These are phyloP conservation scores for Staurois parvus DNA, from an alignment of 2,797 vertebrate genomes.

Conservation along the genomic window DNA sequence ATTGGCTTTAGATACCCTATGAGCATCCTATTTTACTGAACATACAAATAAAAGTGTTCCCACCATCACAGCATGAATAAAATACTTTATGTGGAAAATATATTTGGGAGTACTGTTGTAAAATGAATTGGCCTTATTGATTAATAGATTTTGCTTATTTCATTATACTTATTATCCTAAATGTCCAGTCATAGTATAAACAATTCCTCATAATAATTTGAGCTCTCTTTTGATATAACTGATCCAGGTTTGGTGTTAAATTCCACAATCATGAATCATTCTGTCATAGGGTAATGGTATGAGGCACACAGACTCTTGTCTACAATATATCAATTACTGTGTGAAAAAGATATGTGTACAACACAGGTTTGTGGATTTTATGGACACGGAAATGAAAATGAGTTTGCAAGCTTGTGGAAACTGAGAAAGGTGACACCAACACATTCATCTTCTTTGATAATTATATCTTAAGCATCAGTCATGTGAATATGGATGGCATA, in stretches of 20 bases:
- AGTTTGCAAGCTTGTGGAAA: conserved; percentile 23
- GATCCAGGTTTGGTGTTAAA: conserved; percentile 19
- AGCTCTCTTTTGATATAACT: background rate
- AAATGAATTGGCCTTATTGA: background rate
- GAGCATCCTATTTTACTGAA: too few species aligned
- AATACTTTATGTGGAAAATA: background rate
- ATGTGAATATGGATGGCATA: background rate
- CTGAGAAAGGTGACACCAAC: conserved; percentile 11
- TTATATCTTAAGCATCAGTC: conserved; percentile 17
- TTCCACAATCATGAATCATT: conserved; percentile 15
- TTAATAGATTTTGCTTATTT: background rate
- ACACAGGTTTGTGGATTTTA: background rate
- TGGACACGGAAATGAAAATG: conserved; percentile 8
- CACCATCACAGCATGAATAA: too few species aligned
- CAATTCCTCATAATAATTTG: background rate
- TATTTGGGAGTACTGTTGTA: background rate
- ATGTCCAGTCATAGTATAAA: background rate
- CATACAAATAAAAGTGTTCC: too few species aligned
- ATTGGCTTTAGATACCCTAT: too few species aligned
- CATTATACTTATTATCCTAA: background rate
- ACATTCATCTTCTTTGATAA: conserved; percentile 33
- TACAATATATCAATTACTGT: conserved; percentile 5
- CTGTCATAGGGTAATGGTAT: conserved; percentile 16
- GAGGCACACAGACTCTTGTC: background rate
- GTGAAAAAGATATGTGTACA: conserved; percentile 8